Evolutionary conservation across 1,140 invertebrate species (phyloP).

Genomic region (Saxidomus purpurata): DNA sequence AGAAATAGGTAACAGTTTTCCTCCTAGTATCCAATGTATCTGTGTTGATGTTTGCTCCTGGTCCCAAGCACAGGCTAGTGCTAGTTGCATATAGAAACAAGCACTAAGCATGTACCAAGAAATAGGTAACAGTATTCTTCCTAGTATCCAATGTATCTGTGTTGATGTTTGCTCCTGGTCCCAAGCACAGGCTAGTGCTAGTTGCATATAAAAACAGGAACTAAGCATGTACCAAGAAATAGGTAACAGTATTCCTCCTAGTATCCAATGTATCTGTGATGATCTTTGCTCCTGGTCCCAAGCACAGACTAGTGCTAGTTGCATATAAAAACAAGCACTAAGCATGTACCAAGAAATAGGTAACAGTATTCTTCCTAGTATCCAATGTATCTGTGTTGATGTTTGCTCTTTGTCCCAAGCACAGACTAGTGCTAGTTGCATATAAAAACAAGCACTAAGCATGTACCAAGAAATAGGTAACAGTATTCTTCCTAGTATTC

Average conservation of each 20-base stretch:
- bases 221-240: conserved; percentile 9
- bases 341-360: conserved; percentile 17
- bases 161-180: not conserved
- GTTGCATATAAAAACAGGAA: not conserved
- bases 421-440: conserved; percentile 36
- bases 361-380: not conserved
- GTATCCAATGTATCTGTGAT: not conserved
- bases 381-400: not conserved
- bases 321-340: not conserved
- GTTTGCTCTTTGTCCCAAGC: not conserved
- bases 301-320: conserved; percentile 20
- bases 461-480: not conserved
- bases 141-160: not conserved
- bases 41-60: not conserved
- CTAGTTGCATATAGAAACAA: not conserved
- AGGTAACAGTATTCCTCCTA: not conserved
- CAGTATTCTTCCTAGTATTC: not conserved
- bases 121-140: not conserved
- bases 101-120: not conserved
- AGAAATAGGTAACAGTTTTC: not conserved
- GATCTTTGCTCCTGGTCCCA: not conserved
- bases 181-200: conserved; percentile 36
- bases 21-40: not conserved
- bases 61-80: conserved; percentile 20
- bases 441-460: not conserved